Percentiles rank a stretch among this genome's conserved stretches.
phyloP scores from a whole-genome alignment of 92 coral and sea anemone genomes.

The Bergia puertoricense region DNA sequence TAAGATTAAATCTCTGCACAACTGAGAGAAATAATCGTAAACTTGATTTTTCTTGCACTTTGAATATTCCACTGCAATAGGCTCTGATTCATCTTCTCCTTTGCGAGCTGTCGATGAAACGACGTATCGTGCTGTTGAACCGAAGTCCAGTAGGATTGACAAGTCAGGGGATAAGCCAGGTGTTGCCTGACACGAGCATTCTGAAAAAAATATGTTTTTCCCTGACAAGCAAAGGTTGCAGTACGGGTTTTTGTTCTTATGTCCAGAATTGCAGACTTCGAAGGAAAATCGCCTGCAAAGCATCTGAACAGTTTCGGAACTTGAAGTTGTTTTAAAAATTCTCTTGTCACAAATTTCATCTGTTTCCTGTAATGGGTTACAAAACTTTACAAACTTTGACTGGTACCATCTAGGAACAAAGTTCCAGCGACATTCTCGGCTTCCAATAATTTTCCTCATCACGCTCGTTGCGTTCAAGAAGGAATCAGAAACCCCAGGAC shows the following conservation, averaged over 20 bases:
- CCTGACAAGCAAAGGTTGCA: neutral
- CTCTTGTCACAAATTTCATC: neutral
- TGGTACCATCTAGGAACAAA: neutral
- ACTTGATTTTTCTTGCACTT: conserved; percentile 1
- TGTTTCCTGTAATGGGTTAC: neutral
- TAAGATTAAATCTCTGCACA: conserved; percentile 1
- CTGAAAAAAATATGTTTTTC: neutral
- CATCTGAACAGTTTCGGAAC: conserved; percentile 1
- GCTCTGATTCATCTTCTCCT: conserved; percentile 24
- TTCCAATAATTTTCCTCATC: neutral
- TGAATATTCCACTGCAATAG: neutral
- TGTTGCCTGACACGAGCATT: neutral
- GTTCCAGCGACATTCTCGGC: neutral
- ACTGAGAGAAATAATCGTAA: conserved; percentile 21
- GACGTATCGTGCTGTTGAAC: conserved; percentile 10
- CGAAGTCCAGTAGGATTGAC: conserved; percentile 11
- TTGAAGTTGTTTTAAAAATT: neutral
- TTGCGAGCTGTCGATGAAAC: neutral
- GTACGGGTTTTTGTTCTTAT: neutral
- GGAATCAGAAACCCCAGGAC: neutral
- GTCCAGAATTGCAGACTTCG: neutral
- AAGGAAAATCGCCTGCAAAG: conserved; percentile 1
- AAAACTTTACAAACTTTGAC: neutral
- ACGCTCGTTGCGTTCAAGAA: neutral
- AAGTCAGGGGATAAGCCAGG: neutral